phyloP scores from a whole-genome alignment of 1,140 invertebrate genomes.

The Caenorhabditis briggsae region DNA sequence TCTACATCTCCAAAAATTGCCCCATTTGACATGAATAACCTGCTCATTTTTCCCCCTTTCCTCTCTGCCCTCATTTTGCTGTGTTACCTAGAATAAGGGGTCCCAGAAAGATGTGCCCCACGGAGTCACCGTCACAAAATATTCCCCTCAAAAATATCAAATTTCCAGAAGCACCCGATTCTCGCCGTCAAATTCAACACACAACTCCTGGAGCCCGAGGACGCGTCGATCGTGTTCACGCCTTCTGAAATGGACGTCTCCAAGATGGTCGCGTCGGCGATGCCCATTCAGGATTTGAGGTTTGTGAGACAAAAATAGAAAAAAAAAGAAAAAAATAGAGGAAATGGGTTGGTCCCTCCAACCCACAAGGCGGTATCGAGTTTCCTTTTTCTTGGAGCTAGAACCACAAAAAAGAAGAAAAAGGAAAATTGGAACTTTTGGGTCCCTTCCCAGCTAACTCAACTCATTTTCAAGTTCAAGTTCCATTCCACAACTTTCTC shows the following conservation, averaged over 20 bases:
- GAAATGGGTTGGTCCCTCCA: neutral
- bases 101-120: too few species aligned
- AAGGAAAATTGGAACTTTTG: neutral
- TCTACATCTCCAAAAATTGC: neutral
- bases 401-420: neutral
- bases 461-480: neutral
- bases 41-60: neutral
- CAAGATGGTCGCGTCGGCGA: slow-evolving; percentile 10
- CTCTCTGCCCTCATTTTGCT: neutral
- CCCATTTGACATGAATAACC: neutral
- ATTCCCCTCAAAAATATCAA: neutral
- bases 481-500: too few species aligned
- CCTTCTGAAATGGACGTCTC: slow-evolving; percentile 31
- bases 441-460: neutral
- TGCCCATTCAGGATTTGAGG: slow-evolving; percentile 44
- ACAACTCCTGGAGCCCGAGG: slow-evolving; percentile 32
- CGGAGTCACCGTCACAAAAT: neutral
- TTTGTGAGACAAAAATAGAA: neutral
- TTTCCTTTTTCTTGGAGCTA: neutral
- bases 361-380: neutral
- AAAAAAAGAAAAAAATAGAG: neutral
- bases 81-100: too few species aligned
- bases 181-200: slow-evolving; percentile 48
- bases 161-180: slow-evolving; percentile 35
- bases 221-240: slow-evolving; percentile 5